These are phyloP conservation scores for Erythrolamprus reginae DNA, from an alignment of 2,113 vertebrate species.

Conservation along the genomic window DNA sequence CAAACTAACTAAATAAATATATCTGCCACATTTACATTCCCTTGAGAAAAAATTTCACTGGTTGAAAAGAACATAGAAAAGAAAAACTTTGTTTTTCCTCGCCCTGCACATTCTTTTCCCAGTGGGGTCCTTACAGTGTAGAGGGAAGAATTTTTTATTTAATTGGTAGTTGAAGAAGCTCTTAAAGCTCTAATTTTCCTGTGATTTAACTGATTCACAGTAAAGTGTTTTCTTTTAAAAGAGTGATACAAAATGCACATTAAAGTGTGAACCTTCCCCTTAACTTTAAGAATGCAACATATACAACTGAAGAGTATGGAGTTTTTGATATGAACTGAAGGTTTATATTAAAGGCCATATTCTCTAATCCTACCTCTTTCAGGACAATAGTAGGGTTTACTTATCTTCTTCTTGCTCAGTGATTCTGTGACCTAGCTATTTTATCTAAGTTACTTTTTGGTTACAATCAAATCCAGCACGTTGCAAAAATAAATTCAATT, in stretches of 20 bases:
- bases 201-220: conserved; percentile 23
- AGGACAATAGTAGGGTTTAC: neutral
- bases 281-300: neutral
- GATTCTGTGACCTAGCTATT: neutral
- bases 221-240: neutral
- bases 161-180: conserved; percentile 24
- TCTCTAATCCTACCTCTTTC: neutral
- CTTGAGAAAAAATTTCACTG: conserved; percentile 52
- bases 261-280: neutral
- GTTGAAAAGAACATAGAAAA: conserved; percentile 59
- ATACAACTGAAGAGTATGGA: neutral
- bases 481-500: neutral
- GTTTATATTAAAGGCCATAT: neutral
- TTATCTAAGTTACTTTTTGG: neutral
- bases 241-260: neutral
- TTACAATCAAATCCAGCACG: neutral
- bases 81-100: conserved; percentile 32
- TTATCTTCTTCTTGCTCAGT: neutral
- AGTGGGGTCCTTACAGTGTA: conserved; percentile 11
- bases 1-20: neutral
- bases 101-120: conserved; percentile 21
- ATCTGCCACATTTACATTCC: conserved; percentile 54
- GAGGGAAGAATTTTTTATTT: neutral
- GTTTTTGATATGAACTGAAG: neutral
- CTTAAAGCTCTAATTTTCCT: conserved; percentile 16